Base-by-base conservation (phyloP, 2,888 invertebrate species). In the Aleiodes testaceus region DNA sequence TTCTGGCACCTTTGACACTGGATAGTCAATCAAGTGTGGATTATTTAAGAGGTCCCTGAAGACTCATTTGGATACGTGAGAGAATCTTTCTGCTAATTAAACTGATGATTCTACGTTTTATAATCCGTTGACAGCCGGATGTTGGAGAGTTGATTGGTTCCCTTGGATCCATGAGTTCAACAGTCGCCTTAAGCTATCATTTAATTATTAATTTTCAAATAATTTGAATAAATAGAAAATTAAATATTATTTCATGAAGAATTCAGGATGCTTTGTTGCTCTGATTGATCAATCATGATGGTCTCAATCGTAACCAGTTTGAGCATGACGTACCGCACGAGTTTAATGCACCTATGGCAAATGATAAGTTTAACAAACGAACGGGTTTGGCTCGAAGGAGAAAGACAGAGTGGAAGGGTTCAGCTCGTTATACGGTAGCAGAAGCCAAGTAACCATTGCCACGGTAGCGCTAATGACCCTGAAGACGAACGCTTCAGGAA, bases 381-480 rank as follows among this genome's bases (percentile, higher is more conserved):
- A 50, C 50, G 50, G 50, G 50, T 50, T 50, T 44, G 61, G 20
- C 63, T 69, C 66, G 69, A 63, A 61, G 66, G 69, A 72, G 76
- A 78, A 76, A 75, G 77, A 77, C 73, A 75, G 75, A 73, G 76
- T 74, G 69, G 71, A 63, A 68, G 69, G 64, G 74, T 66, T 72
- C 76, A 72, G 78, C 80, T 83, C 81, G 82, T 83, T 83, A 83
- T 81, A 83, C 80, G 73, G 82, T 78, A 82, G 82, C 79, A 76
- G 77, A n/a, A 36, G 77, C 49, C 61, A 45, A 44, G 55, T 55
- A 64, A 69, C 69, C 69, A 69, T 52, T 55, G 72, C 65, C 72
- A 74, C 72, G 69, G 74, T 73, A 70, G 74, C 75, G 73, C 77
- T 77, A 77, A 77, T 77, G 77, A 77, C 72, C 75, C 72, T 68